Evolutionary conservation across 2,888 invertebrate genomes (phyloP).

Genomic region (Lepidonotus clava): DNA sequence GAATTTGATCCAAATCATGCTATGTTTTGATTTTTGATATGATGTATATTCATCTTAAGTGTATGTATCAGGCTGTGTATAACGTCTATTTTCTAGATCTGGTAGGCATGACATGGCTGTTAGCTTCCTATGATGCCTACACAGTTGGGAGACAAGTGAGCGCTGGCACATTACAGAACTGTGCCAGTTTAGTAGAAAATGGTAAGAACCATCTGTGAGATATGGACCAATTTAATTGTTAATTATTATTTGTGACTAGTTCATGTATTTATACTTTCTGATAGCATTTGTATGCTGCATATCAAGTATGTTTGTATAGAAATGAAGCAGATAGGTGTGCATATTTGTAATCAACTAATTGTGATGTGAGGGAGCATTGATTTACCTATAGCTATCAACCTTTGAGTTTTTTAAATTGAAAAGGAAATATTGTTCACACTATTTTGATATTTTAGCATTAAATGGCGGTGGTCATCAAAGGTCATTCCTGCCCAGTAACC

Average conservation of each 20-base stretch:
- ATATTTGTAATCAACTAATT: no score
- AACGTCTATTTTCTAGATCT: no score
- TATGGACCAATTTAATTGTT: background rate
- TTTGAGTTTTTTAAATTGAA: background rate
- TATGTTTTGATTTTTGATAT: no score
- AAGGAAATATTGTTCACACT: background rate
- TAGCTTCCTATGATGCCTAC: conserved; percentile 18
- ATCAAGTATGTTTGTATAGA: background rate
- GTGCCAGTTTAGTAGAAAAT: conserved; percentile 11
- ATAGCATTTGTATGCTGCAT: background rate
- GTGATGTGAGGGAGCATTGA: no score
- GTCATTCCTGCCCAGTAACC: background rate
- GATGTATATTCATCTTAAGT: no score
- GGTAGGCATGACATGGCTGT: conserved; percentile 10
- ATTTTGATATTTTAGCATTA: no score
- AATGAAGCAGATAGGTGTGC: no score
- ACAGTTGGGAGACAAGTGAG: background rate
- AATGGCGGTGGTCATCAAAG: no score
- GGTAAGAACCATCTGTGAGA: background rate
- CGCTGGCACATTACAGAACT: background rate
- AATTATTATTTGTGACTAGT: background rate
- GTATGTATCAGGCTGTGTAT: no score
- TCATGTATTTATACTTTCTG: background rate
- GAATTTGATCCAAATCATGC: no score
- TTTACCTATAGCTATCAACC: no score